These are phyloP conservation scores for Mellivora capensis DNA, from an alignment of 2,113 vertebrate species.

Conservation along the genomic window DNA sequence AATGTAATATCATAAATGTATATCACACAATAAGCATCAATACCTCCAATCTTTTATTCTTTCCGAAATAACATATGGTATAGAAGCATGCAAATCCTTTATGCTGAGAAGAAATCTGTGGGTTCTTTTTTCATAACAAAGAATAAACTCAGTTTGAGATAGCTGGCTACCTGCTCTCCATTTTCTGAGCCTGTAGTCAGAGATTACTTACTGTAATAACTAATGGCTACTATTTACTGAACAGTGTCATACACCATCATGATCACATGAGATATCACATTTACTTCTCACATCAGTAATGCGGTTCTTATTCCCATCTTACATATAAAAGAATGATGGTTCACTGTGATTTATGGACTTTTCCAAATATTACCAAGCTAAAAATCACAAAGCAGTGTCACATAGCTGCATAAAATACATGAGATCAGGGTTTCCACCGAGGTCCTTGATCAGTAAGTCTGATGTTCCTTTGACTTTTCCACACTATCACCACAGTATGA, in stretches of 20 bases:
- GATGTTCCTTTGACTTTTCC: neutral
- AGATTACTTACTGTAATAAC: neutral
- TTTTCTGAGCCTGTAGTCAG: neutral
- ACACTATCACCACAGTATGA: neutral
- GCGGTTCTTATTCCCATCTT: neutral
- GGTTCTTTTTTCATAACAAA: neutral
- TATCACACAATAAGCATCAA: neutral
- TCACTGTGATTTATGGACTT: neutral
- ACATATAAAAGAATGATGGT: neutral
- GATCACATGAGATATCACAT: neutral
- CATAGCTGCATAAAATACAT: rapidly evolving
- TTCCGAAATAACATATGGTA: neutral
- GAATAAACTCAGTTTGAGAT: neutral
- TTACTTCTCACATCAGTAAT: neutral
- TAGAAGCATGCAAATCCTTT: neutral
- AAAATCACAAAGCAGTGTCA: neutral
- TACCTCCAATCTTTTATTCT: neutral
- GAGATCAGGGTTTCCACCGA: neutral
- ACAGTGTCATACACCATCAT: neutral
- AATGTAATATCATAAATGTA: neutral
- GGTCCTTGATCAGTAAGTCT: neutral
- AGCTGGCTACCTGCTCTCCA: neutral
- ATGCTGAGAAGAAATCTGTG: neutral
- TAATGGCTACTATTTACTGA: neutral
- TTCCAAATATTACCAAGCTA: neutral